Base-by-base conservation (phyloP, 2,113 vertebrate genomes). In the Eclectus roratus region DNA sequence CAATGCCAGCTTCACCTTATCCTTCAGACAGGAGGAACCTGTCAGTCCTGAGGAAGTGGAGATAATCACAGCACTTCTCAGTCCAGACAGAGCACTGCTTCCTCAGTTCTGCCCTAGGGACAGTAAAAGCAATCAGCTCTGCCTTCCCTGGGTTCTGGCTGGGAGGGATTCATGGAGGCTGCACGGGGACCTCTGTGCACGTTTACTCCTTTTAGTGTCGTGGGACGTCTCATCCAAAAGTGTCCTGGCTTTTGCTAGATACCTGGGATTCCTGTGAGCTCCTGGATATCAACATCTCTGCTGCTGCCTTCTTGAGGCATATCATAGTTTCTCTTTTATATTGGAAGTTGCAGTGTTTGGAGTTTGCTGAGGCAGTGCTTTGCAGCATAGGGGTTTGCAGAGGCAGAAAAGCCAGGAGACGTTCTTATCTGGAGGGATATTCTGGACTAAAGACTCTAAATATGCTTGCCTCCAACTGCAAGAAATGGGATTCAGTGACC, bases 151-250 rank as follows among this genome's bases (percentile, higher is more conserved):
- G 1, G 13, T 31, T 27, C 58, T 12, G 1, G 1, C 39, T 46
- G 27, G 33, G 16, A 13, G 11, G 0, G 8, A 27, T 17, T 8
- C 29, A 6, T 0, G 0, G 10, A 7, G 7, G 33, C 11, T 29
- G 13, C 60, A 4, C 4, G 2, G 11, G 4, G 27, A 28, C 5
- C 55, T 53, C 9, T 13, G 8, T 1, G 7, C 12, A 4, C 27
- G 1, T 35, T 13, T 7, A 6, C 2, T 46, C 35, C 43, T 25
- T 25, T 35, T 14, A 10, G 53, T 11, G 6, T 2, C 27, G 6
- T 1, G 9, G 31, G 20, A 39, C 1, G 0, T 17, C 44, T 72
- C 70, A 37, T 7, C 49, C 66, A 24, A 41, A 65, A 16, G 25
- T 2, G 13, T 12, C 68, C 50, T 3, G 28, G 21, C 6, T 49